These are phyloP conservation scores for Acrocephalus scirpaceus DNA, from an alignment of 2,797 vertebrate species.

Conservation along the genomic window DNA sequence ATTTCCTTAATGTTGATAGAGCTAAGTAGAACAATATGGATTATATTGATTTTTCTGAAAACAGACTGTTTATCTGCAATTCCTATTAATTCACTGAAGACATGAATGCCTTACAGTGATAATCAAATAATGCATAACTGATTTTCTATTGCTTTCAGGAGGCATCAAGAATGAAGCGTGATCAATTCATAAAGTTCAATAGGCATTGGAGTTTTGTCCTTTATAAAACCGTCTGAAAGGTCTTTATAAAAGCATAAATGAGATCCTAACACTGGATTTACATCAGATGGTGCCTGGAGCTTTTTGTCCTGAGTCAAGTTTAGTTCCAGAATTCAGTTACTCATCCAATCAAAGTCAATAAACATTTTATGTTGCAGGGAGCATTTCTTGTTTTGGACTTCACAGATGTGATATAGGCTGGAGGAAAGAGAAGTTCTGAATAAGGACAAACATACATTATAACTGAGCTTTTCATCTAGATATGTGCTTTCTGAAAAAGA, in stretches of 20 bases:
- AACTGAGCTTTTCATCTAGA: background rate
- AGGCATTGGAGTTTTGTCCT: background rate
- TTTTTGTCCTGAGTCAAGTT: background rate
- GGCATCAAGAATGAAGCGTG: background rate
- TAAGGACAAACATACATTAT: background rate
- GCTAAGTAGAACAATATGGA: background rate
- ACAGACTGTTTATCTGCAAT: background rate
- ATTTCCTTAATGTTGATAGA: slow-evolving; percentile 7
- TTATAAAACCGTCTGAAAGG: background rate
- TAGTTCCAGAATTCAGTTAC: background rate
- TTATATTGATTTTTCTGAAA: slow-evolving; percentile 11
- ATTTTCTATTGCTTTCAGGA: background rate
- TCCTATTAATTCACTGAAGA: slow-evolving; percentile 5
- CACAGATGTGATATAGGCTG: background rate
- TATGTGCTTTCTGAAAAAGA: background rate
- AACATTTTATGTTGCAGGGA: background rate
- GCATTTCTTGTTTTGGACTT: background rate
- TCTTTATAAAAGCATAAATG: background rate
- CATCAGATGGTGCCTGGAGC: background rate
- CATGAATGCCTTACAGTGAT: background rate
- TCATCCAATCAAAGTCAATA: background rate
- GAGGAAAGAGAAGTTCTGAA: background rate
- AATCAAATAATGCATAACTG: background rate
- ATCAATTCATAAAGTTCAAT: background rate
- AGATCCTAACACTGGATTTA: background rate